Percentiles rank a stretch among this genome's conserved stretches.
phyloP scores from a whole-genome alignment of 2,113 vertebrate genomes.

The Carassius carassius region DNA sequence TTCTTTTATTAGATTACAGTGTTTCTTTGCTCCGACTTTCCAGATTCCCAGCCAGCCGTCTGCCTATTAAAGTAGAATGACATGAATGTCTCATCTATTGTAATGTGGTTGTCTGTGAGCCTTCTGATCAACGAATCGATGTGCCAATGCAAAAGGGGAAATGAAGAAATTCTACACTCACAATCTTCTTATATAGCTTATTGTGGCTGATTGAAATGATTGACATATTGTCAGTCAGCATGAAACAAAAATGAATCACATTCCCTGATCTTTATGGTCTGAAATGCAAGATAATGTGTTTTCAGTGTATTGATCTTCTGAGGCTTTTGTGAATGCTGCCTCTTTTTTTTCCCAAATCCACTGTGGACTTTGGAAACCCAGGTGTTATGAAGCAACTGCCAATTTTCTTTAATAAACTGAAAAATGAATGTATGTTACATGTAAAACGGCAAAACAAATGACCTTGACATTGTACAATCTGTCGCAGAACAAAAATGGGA shows the following conservation, averaged over 20 bases:
- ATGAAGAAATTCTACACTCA: not conserved
- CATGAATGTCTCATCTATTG: not conserved
- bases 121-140: not conserved
- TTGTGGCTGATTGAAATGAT: not conserved
- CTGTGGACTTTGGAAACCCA: not conserved
- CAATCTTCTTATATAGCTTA: not conserved
- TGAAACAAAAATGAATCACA: not conserved
- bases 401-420: conserved; percentile 25
- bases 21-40: conserved; percentile 26
- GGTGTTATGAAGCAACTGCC: conserved; percentile 1
- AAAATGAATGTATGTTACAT: not conserved
- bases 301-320: not conserved
- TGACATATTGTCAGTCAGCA: not conserved
- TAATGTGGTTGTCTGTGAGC: not conserved
- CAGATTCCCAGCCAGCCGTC: not conserved
- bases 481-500: conserved; percentile 5
- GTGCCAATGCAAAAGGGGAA: not conserved
- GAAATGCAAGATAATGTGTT: not conserved
- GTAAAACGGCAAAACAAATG: conserved; percentile 22
- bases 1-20: conserved; percentile 41
- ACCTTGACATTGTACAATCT: conserved; percentile 13
- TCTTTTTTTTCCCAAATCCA: not conserved
- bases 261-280: not conserved
- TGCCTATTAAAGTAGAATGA: not conserved
- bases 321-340: not conserved